These are phyloP conservation scores for Epizoanthus fatuus DNA, from an alignment of 92 coral and sea anemone species.

Conservation along the genomic window DNA sequence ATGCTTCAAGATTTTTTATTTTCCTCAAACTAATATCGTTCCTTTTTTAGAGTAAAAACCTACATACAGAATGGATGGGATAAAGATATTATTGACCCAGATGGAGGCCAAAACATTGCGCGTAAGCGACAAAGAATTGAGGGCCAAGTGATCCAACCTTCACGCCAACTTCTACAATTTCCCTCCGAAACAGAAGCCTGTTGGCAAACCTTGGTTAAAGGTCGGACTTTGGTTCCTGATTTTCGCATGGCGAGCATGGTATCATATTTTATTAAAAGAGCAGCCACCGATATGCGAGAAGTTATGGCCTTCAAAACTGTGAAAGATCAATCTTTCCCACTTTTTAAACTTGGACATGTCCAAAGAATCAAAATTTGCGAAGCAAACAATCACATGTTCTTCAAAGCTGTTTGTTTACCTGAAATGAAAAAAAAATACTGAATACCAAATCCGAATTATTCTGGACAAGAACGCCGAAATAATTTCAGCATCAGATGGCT, in stretches of 20 bases:
- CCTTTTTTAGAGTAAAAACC: constrained; percentile 15
- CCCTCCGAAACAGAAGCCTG: no score
- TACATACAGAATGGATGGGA: constrained; percentile 21
- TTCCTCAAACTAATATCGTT: not conserved
- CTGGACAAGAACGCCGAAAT: not conserved
- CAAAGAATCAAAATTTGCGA: constrained; percentile 8
- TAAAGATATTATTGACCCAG: constrained; percentile 6
- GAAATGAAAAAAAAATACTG: constrained; percentile 25
- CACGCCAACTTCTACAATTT: not conserved
- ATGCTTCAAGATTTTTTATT: not conserved
- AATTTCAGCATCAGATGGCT: not conserved
- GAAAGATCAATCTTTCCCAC: constrained; percentile 18
- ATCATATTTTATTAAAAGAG: constrained; percentile 22
- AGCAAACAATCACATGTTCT: not conserved
- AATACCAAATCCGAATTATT: not conserved
- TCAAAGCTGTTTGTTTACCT: constrained; percentile 1
- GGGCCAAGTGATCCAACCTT: not conserved
- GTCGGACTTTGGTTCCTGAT: no score
- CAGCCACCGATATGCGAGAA: constrained; percentile 7
- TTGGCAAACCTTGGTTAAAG: no score
- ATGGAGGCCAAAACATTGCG: constrained; percentile 1
- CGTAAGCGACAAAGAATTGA: constrained; percentile 5
- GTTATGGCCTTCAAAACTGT: constrained; percentile 28
- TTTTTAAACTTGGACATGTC: constrained; percentile 39
- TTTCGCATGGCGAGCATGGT: not conserved